Evolutionary conservation across 2,888 invertebrate species (phyloP), one percentile per base, ranked within the genome.

Genomic region (Drosophila anceps): DNA sequence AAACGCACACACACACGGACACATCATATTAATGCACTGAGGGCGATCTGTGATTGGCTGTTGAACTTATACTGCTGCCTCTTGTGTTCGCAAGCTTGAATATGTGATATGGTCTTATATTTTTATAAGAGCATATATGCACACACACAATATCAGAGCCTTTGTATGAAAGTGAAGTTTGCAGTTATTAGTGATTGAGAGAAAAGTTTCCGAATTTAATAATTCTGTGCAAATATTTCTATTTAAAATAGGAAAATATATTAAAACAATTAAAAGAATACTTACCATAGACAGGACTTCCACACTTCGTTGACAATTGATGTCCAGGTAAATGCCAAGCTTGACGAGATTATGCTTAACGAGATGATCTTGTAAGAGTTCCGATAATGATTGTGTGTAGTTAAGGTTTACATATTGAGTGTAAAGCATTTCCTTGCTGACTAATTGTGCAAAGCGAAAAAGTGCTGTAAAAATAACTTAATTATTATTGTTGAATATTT

Each of bases 251-350:
- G 2, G 0, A 12, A 10, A 5, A n/a, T n/a, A 15, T 8, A 27
- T 46, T 15, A 7, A 44, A 27, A 1, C 10, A 46, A 46, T 27
- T 44, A 51, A 51, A 7, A 12, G 1, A 24, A n/a, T 10, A 1
- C 76, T 76, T 68, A 66, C 90, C 74, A 70, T 53, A 4, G 76
- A 13, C 20, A 92, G 70, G 35, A 92, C 46, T 7, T 62, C 44
- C 0, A 31, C 57, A n/a, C 91, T 88, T 12, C 67, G 55, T 13
- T 66, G 63, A 29, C 92, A 92, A 60, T 84, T 85, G 8, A 91
- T 78, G 65, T 92, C 91, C 29, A 92, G 39, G 64, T 78, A 87
- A 37, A 91, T 67, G 2, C 90, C 92, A 50, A 91, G 63, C 24
- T 66, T 74, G 0, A 72, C 66, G 9, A 79, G 43, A 12, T 71